Conservation (phyloP, 2,888 invertebrate genomes). For the Eudasyphora cyanicolor region DNA sequence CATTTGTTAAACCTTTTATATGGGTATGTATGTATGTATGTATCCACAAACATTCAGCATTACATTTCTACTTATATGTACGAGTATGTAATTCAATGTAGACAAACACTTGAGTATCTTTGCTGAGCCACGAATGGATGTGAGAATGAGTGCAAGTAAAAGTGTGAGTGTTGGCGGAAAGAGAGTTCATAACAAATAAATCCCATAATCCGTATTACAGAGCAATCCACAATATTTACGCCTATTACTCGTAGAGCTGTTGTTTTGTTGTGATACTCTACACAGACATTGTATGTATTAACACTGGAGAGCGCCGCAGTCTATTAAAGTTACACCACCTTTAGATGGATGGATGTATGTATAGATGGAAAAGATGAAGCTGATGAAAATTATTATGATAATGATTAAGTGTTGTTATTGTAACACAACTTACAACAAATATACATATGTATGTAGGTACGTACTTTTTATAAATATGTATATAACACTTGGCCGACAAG, state of each 20-base stretch:
- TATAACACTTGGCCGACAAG: background rate
- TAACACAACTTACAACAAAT: conserved; percentile 9
- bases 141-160: background rate
- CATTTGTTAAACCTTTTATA: conserved; percentile 22
- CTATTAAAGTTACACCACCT: no score
- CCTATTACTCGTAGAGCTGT: no score
- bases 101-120: background rate
- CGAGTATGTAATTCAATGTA: background rate
- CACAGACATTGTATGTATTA: no score
- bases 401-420: background rate
- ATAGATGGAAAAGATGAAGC: background rate
- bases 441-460: background rate
- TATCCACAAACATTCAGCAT: no score
- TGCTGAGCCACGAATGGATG: no score
- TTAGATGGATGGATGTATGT: background rate
- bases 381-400: background rate
- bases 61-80: no score
- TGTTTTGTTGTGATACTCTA: no score
- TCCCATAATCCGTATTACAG: conserved; percentile 19
- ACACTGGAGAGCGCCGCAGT: no score
- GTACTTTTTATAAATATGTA: no score
- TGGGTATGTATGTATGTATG: background rate
- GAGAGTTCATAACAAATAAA: background rate
- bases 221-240: conserved; percentile 53
- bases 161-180: background rate